phyloP scores from a whole-genome alignment of 2,888 invertebrate genomes.

The Lasioglossum marginatum region DNA sequence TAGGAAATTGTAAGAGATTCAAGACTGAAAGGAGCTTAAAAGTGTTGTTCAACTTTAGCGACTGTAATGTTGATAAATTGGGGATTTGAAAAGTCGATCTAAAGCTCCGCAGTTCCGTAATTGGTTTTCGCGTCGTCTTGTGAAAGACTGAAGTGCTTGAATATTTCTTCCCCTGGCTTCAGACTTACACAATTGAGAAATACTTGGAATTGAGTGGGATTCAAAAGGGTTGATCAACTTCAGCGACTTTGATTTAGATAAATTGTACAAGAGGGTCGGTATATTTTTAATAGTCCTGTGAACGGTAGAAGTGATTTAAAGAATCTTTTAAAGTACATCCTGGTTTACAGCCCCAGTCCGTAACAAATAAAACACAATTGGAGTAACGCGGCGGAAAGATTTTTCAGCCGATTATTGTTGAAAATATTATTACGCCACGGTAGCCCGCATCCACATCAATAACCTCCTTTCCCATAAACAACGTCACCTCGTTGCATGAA shows the following conservation, averaged over 20 bases:
- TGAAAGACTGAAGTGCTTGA: neutral
- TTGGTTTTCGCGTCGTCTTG: neutral
- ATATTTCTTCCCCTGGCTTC: neutral
- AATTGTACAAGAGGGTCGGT: neutral
- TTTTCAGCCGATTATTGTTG: slow-evolving; percentile 3
- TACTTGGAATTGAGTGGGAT: neutral
- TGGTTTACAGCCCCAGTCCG: neutral
- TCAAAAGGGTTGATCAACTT: neutral
- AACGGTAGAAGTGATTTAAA: neutral
- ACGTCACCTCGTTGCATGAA: slow-evolving; percentile 24
- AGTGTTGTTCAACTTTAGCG: neutral
- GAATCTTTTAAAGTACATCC: neutral
- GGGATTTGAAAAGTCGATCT: neutral
- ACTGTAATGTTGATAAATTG: slow-evolving; percentile 1
- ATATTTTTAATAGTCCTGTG: neutral
- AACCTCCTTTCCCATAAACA: slow-evolving; percentile 41
- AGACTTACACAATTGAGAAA: neutral
- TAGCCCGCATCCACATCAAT: slow-evolving; percentile 50
- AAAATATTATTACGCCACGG: slow-evolving; percentile 11
- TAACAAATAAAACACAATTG: neutral
- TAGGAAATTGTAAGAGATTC: neutral
- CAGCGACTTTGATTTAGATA: neutral
- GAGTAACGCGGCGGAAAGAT: neutral
- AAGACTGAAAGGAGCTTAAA: neutral
- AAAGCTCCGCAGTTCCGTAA: neutral